A percentile compares a stretch with the other conserved stretches of the same genome.
These are phyloP conservation scores for Sipha flava DNA, from an alignment of 1,140 invertebrate genomes.

Conservation along the genomic window DNA sequence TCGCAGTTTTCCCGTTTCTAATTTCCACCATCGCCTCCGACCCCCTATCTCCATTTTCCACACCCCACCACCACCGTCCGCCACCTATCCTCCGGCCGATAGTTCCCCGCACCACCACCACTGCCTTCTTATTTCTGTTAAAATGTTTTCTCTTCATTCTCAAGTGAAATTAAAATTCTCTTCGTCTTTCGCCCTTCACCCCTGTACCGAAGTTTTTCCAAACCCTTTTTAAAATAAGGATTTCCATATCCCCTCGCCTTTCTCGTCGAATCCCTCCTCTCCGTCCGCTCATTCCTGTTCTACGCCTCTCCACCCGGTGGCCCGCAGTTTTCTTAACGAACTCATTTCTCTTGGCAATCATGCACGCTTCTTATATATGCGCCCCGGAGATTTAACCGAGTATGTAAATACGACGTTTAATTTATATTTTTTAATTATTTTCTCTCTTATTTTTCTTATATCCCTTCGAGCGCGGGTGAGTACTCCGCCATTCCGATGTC, in stretches of 20 bases:
- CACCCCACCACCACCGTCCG: not conserved
- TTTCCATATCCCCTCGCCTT: slow-evolving; percentile 32
- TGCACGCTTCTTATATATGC: slow-evolving; percentile 27
- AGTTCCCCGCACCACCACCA: not conserved
- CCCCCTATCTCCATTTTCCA: not conserved
- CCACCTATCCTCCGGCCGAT: not conserved
- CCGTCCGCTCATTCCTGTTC: not conserved
- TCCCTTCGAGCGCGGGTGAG: not conserved
- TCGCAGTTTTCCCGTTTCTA: slow-evolving; percentile 37
- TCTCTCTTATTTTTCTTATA: slow-evolving; percentile 29
- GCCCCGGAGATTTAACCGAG: slow-evolving; percentile 27
- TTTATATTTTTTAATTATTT: slow-evolving; percentile 33
- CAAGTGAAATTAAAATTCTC: slow-evolving; percentile 41
- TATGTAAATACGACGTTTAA: slow-evolving; percentile 32
- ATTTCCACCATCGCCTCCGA: slow-evolving; percentile 35
- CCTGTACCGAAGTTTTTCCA: slow-evolving; percentile 34
- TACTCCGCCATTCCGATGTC: too few relatives aligned
- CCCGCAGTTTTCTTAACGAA: slow-evolving; percentile 32
- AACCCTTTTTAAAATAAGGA: slow-evolving; percentile 39
- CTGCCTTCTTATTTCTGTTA: slow-evolving; percentile 39
- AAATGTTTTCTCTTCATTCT: slow-evolving; percentile 41
- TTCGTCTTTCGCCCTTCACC: slow-evolving; percentile 23
- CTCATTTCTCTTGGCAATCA: slow-evolving; percentile 32
- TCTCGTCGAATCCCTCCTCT: not conserved
- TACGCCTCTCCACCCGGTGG: not conserved